phyloP scores from a whole-genome alignment of 2,888 invertebrate species.

The Urechis unicinctus region DNA sequence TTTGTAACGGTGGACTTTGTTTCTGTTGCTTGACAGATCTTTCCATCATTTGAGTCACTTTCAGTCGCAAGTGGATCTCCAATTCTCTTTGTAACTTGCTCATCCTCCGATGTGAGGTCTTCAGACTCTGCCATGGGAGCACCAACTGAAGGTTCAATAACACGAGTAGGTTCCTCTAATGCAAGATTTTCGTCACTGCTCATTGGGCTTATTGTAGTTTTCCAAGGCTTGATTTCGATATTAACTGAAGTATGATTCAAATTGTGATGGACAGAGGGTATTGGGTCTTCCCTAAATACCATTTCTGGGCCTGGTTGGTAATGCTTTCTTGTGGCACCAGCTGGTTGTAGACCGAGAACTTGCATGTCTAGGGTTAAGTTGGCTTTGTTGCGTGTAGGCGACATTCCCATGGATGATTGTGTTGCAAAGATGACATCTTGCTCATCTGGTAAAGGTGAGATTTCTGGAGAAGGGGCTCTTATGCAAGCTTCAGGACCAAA shows the following conservation, averaged over 20 bases:
- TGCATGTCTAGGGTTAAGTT: slow-evolving; percentile 7
- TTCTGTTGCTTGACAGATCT: neutral
- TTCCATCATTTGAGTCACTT: neutral
- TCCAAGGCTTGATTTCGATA: slow-evolving; percentile 14
- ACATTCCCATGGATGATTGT: neutral
- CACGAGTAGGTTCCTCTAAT: too few species aligned
- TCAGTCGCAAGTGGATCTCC: too few species aligned
- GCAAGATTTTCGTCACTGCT: neutral
- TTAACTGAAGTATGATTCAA: slow-evolving; percentile 7
- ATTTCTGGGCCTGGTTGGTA: neutral
- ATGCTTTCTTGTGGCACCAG: neutral
- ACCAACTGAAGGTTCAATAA: too few species aligned
- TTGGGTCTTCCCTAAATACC: slow-evolving; percentile 4
- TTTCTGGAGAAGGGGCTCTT: neutral
- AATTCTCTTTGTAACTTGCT: too few species aligned
- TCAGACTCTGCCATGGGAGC: neutral
- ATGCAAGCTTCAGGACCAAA: neutral
- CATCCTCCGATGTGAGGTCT: neutral
- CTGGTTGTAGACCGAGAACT: slow-evolving; percentile 14
- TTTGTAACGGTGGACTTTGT: neutral
- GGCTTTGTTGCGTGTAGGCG: neutral
- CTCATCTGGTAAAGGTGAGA: neutral
- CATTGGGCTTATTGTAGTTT: neutral
- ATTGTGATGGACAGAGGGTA: slow-evolving; percentile 4
- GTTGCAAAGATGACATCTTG: slow-evolving; percentile 3